phyloP scores from a whole-genome alignment of 2,797 vertebrate species.

The Bufotes viridis region DNA sequence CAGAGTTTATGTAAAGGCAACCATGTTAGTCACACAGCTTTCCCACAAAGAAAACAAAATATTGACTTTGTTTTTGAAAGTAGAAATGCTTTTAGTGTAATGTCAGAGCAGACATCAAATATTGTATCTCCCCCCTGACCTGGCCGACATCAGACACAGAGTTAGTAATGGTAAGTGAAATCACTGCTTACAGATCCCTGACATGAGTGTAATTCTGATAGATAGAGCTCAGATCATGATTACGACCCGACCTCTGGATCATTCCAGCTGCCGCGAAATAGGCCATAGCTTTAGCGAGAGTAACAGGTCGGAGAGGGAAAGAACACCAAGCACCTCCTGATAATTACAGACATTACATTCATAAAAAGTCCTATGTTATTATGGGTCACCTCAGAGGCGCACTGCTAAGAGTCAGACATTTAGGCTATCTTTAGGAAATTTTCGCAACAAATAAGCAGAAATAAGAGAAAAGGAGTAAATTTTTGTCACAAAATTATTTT shows the following conservation, averaged over 20 bases:
- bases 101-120: slow-evolving; percentile 5
- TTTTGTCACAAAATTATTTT: not conserved
- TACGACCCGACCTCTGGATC: slow-evolving; percentile 19
- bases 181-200: slow-evolving; percentile 3
- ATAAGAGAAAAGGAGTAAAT: not conserved
- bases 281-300: not conserved
- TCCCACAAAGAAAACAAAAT: not conserved
- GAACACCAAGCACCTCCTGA: not conserved
- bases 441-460: not conserved
- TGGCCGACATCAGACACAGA: not conserved
- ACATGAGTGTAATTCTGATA: slow-evolving; percentile 40
- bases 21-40: not conserved
- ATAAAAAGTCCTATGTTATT: slow-evolving; percentile 1
- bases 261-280: not conserved
- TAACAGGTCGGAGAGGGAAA: not conserved
- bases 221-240: slow-evolving; percentile 21
- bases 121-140: slow-evolving; percentile 4
- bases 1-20: not conserved
- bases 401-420: not conserved
- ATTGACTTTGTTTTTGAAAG: too few species aligned
- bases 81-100: not conserved
- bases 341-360: slow-evolving; percentile 23
- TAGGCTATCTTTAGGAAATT: not conserved
- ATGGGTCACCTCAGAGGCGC: not conserved
- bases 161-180: slow-evolving; percentile 26